Percentiles rank a stretch among this genome's conserved stretches.
These are phyloP conservation scores for Rhombomys opimus DNA, from an alignment of 2,113 vertebrate genomes.

Conservation along the genomic window DNA sequence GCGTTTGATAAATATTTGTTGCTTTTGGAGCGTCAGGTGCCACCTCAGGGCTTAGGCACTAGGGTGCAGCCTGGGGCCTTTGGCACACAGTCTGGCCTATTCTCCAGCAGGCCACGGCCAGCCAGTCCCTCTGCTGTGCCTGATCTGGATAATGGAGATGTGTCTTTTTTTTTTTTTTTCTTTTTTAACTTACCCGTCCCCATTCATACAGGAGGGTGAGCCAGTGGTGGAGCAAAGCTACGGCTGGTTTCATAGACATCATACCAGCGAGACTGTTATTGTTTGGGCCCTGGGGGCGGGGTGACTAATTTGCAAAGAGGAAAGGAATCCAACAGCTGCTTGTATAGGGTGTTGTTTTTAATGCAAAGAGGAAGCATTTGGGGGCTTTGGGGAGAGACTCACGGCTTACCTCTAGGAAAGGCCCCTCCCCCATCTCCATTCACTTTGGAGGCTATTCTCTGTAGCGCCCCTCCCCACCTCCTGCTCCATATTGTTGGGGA, in stretches of 20 bases:
- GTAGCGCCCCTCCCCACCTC: neutral
- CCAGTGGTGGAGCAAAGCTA: neutral
- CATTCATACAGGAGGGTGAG: neutral
- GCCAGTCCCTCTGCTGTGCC: neutral
- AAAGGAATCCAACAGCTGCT: constrained; percentile 11
- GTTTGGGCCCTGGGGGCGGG: constrained; percentile 20
- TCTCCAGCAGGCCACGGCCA: neutral
- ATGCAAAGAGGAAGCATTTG: neutral
- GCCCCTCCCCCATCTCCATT: neutral
- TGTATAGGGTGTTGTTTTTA: neutral
- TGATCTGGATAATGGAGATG: neutral
- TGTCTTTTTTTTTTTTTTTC: neutral
- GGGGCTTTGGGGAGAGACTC: neutral
- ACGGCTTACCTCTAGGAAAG: neutral
- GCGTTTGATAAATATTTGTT: neutral
- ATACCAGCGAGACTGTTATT: neutral
- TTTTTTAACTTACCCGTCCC: neutral
- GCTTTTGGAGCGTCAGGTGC: neutral
- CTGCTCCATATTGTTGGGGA: neutral
- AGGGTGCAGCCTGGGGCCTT: neutral
- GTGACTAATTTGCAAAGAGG: constrained; percentile 60
- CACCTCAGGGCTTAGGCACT: fast-evolving
- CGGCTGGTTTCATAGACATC: constrained; percentile 40
- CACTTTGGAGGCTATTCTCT: neutral
- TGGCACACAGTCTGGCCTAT: neutral